These are phyloP conservation scores for Catocala nupta DNA, from an alignment of 2,888 invertebrate genomes.

Conservation along the genomic window DNA sequence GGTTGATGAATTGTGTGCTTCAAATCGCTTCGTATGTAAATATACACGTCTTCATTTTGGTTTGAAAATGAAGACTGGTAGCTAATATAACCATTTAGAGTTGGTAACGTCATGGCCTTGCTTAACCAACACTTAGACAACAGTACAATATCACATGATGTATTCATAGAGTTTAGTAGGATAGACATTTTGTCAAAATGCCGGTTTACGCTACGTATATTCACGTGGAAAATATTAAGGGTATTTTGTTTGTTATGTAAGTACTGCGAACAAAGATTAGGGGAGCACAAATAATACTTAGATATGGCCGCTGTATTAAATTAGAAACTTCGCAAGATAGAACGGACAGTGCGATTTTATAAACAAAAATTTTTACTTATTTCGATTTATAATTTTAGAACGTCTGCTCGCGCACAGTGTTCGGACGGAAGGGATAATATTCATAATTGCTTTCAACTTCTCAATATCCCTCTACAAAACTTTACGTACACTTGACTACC, in stretches of 20 bases:
- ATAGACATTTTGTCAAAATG: not conserved
- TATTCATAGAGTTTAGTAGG: not conserved
- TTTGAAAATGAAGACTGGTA: not conserved
- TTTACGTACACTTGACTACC: not conserved
- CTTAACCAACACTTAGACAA: conserved; percentile 1
- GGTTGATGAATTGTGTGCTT: not conserved
- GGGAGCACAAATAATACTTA: too few relatives aligned
- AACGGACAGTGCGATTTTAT: too few relatives aligned
- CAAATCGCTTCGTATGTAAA: not conserved
- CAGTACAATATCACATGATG: not conserved
- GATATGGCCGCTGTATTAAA: too few relatives aligned
- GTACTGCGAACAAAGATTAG: too few relatives aligned
- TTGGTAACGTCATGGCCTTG: not conserved
- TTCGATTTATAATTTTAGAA: too few relatives aligned
- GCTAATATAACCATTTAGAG: not conserved
- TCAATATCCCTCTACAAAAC: not conserved
- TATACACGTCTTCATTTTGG: not conserved
- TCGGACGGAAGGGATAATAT: too few relatives aligned
- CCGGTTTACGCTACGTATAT: not conserved
- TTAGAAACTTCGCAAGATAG: too few relatives aligned
- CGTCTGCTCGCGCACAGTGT: too few relatives aligned
- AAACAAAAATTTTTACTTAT: too few relatives aligned
- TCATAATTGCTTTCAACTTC: not conserved
- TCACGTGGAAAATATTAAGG: too few relatives aligned
- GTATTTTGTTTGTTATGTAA: too few relatives aligned